Conservation (phyloP, 1,140 invertebrate species). For the Marisa cornuarietis region DNA sequence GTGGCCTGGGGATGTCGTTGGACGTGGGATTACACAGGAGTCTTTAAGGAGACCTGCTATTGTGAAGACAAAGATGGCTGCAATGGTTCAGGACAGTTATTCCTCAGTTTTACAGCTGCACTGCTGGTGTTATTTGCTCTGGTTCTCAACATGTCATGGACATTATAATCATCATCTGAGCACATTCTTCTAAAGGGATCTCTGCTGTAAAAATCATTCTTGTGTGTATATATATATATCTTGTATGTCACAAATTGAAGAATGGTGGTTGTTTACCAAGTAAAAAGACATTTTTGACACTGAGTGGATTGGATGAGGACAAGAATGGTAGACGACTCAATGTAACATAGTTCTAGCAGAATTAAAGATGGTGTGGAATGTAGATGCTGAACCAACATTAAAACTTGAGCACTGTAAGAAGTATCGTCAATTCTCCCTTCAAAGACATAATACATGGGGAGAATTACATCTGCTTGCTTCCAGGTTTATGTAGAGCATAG, state of each 20-base stretch:
- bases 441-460: no score
- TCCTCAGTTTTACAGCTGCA: conserved; percentile 17
- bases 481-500: no score
- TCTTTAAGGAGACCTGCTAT: conserved; percentile 65
- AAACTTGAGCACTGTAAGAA: no score
- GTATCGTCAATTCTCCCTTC: no score
- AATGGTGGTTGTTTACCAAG: no score
- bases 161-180: not conserved
- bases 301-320: no score
- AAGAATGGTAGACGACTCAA: no score
- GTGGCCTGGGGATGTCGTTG: conserved; percentile 66
- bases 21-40: conserved; percentile 63
- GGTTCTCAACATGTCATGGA: not conserved
- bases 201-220: not conserved
- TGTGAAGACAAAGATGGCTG: conserved; percentile 63
- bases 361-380: no score
- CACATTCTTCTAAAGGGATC: not conserved
- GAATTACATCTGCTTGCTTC: no score
- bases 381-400: no score
- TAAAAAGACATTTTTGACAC: no score
- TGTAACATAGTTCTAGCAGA: no score
- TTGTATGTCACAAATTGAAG: not conserved
- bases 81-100: conserved; percentile 44
- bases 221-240: not conserved
- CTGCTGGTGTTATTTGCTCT: not conserved